Base-by-base conservation (phyloP, 2,797 vertebrate genomes). In the Manis crassicaudata region DNA sequence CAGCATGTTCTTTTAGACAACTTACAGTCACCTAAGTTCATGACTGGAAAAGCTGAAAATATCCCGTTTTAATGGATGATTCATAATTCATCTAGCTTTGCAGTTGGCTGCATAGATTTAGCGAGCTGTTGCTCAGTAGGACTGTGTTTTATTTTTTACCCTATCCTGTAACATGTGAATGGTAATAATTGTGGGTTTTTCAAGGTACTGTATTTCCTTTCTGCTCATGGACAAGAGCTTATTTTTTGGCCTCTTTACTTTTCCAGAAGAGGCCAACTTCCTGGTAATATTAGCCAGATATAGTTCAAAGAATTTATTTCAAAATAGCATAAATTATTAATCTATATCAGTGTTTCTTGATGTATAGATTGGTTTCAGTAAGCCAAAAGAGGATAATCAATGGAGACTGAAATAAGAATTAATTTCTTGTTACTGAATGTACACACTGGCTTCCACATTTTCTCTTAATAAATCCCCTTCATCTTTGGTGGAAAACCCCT, bases 401-500 rank as follows among this genome's bases (percentile, higher is more conserved):
- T 97, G 27, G 29, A 75, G 18, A 92, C 10, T 40, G 14, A 96
- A 96, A 81, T 80, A 75, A 85, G 40, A 23, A 43, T 92, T 95
- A 32, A 35, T 95, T 96, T 89, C 70, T 92, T 95, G 32, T 90
- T 94, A 58, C 65, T 88, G 21, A 81, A 76, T n/a, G 29, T 73
- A 16, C 32, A 77, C 76, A 84, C 25, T n/a, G 54, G 62, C 43
- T 93, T 97, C 14, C 14, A 50, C 50, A 73, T 83, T 95, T 92
- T 84, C 43, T 84, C 43, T 86, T 60, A 43, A 92, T 97, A 95
- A 80, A 56, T 91, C 37, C 9, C 54, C 52, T 88, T 97, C 21
- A n/a, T 86, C 65, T 96, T 96, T 83, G 75, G n/a, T 92, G 92
- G 62, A 95, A 97, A 97, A 94, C 4, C 85, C 70, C 29, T 94